Conservation (phyloP, 2,888 invertebrate species). For the Drosophila eohydei region DNA sequence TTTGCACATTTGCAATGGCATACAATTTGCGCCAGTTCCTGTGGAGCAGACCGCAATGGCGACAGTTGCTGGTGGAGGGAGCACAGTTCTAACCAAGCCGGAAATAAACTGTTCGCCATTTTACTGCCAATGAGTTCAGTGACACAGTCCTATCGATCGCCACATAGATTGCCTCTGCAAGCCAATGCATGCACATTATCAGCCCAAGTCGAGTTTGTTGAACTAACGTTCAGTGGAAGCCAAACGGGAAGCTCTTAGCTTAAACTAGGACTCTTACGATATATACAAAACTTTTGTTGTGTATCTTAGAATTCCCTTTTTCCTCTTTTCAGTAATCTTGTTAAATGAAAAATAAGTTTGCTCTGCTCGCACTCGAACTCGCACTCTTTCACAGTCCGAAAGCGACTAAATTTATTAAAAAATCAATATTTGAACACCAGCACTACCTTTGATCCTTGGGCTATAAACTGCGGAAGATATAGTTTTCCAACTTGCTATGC, state of each 20-base stretch:
- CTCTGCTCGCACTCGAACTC: too few species aligned
- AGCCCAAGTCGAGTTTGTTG: constrained; percentile 3
- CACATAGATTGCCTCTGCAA: constrained; percentile 6
- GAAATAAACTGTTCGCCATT: constrained; percentile 45
- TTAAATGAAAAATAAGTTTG: too few species aligned
- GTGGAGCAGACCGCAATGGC: constrained; percentile 25
- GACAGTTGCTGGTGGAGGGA: constrained; percentile 1
- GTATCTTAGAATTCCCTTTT: neutral
- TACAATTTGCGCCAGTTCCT: constrained; percentile 51
- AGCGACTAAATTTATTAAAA: neutral
- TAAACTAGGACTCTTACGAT: neutral
- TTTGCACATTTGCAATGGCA: constrained; percentile 29
- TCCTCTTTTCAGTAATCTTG: too few species aligned
- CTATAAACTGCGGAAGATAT: neutral
- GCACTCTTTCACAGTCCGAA: neutral
- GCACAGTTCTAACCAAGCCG: constrained; percentile 31
- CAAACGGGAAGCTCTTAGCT: neutral
- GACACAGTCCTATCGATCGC: constrained; percentile 45
- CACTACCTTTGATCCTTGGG: neutral
- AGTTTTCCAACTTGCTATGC: neutral
- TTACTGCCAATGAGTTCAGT: constrained; percentile 48
- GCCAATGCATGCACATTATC: neutral
- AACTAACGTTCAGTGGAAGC: neutral
- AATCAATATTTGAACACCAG: neutral
- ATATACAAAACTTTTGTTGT: neutral